Conservation (phyloP, 1,140 invertebrate species). For the Scaptomyza hsui region DNA sequence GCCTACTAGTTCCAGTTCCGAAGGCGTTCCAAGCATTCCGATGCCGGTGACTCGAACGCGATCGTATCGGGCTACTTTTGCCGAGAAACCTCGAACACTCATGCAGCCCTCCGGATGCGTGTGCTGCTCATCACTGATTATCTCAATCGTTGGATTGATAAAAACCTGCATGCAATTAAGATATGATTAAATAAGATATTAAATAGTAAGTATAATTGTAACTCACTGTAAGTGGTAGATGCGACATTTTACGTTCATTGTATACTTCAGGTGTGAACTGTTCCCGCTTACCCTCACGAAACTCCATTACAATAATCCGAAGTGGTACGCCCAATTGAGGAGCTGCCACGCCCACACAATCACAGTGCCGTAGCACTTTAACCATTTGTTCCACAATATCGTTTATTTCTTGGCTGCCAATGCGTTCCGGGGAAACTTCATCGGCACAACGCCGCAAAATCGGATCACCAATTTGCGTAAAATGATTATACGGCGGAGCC, state of each 20-base stretch:
- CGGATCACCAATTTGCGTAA: slow-evolving; percentile 89
- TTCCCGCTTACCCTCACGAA: slow-evolving; percentile 85
- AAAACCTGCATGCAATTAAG: slow-evolving; percentile 85
- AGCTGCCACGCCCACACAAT: slow-evolving; percentile 88
- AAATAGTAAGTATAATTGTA: not conserved
- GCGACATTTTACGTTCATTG: slow-evolving; percentile 85
- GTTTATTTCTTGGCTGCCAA: slow-evolving; percentile 86
- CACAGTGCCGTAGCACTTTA: slow-evolving; percentile 86
- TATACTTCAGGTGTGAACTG: slow-evolving; percentile 79
- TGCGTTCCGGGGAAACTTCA: slow-evolving; percentile 84
- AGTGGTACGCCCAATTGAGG: slow-evolving; percentile 89
- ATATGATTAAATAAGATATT: not conserved
- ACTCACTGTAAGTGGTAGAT: slow-evolving; percentile 87
- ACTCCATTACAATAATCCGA: slow-evolving; percentile 87
- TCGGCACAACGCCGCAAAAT: slow-evolving; percentile 85
- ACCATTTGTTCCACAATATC: slow-evolving; percentile 86
- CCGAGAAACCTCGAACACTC: slow-evolving; percentile 88
- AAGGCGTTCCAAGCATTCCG: slow-evolving; percentile 85
- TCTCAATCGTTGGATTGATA: slow-evolving; percentile 89
- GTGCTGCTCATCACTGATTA: slow-evolving; percentile 87
- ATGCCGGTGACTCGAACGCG: slow-evolving; percentile 87
- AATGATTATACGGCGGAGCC: slow-evolving; percentile 86
- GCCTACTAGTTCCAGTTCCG: slow-evolving; percentile 85
- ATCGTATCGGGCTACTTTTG: slow-evolving; percentile 88
- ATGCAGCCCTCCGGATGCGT: slow-evolving; percentile 88